Evolutionary conservation across 2,113 vertebrate genomes (phyloP).

Genomic region (Tenebrosternarchus preto): DNA sequence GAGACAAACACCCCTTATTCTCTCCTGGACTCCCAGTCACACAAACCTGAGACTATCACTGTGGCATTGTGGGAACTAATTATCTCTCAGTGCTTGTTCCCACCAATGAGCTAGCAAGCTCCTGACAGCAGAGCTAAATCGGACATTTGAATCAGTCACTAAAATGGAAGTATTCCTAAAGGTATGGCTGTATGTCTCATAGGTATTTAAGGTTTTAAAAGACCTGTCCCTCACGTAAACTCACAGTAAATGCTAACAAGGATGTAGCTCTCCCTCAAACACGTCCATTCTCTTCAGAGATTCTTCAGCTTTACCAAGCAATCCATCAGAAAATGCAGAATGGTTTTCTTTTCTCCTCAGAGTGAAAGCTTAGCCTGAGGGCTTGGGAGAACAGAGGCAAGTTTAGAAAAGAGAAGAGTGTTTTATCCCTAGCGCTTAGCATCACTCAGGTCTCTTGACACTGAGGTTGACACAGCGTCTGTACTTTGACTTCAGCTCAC

Average conservation of each 20-base stretch:
- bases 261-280: too few relatives aligned
- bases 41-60: too few relatives aligned
- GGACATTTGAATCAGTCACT: too few relatives aligned
- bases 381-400: conserved; percentile 5
- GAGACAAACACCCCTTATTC: too few relatives aligned
- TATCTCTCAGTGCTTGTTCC: too few relatives aligned
- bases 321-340: not conserved
- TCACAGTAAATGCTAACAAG: not conserved
- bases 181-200: too few relatives aligned
- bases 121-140: too few relatives aligned
- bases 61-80: too few relatives aligned
- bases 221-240: not conserved
- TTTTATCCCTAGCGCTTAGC: conserved; percentile 42
- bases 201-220: not conserved
- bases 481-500: conserved; percentile 13
- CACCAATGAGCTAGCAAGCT: too few relatives aligned
- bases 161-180: not conserved
- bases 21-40: too few relatives aligned
- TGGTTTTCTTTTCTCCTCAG: conserved; percentile 4
- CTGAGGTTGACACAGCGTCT: conserved; percentile 43
- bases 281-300: not conserved
- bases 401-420: conserved; percentile 44
- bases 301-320: not conserved
- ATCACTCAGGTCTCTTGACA: conserved; percentile 47
- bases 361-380: conserved; percentile 28